Evolutionary conservation across 92 coral and sea anemone species (phyloP), one percentile per base, ranked within the genome.

Genomic region (Plumapathes pennacea): DNA sequence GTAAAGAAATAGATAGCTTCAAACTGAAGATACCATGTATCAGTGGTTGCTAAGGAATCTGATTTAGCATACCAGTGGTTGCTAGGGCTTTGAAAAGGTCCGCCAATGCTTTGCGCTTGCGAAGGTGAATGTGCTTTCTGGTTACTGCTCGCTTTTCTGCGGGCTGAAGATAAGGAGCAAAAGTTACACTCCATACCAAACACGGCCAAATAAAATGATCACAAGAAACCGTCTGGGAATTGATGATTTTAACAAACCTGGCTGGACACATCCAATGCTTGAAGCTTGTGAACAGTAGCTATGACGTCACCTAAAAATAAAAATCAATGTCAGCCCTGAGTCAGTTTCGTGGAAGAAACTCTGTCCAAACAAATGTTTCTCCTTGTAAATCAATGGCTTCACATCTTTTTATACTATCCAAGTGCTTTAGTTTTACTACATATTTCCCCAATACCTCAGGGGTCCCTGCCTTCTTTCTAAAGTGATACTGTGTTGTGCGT

Each of bases 81-180:
- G 83, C 64, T 13, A 92, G 44, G 18, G 65, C 71, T 69, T 92
- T 92, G 80, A 92, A 92, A 55, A 92, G 69, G 45, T 92, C 98
- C 10, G 98, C 73, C 37, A 92, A 67, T 12, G 84, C 86, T 29
- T 88, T 88, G 10, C 95, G 88, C 63, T 92, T 92, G 48, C 91
- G 51, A 32, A 80, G 74, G 15, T 88, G 98, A 42, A 92, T 92
- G 68, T 92, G 96, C 31, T 92, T 92, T 9, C 79, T 25, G 38
- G 71, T 39, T 54, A 77, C 94, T 68, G 80, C 38, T 15, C 81
- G 82, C 52, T 73, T 89, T 55, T 92, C 90, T 43, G 82, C 78
- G 12, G 96, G 78, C 98, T 92, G 62, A n/a, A 62, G 62, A 30
- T 40, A 4, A 46, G 34, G 30, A 12, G 14, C 3, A 12, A n/a